These are phyloP conservation scores for Triplophysa yarkandensis DNA, from an alignment of 2,797 vertebrate species.

Conservation along the genomic window DNA sequence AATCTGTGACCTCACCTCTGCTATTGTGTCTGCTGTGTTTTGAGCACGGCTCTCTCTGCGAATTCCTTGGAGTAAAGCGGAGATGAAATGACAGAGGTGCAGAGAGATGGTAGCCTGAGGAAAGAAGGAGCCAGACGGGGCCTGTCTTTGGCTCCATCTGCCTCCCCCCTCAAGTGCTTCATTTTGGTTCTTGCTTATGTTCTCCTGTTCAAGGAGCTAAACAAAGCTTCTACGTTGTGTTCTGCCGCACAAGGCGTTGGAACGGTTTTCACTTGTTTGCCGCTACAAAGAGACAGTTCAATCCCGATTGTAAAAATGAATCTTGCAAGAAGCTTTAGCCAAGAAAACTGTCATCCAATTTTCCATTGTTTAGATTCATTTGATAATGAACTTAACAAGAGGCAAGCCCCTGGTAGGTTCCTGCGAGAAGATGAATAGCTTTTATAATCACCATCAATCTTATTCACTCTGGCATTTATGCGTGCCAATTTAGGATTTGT, in stretches of 20 bases:
- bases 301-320: slow-evolving; percentile 48
- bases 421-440: slow-evolving; percentile 21
- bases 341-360: slow-evolving; percentile 1
- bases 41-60: slow-evolving; percentile 28
- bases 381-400: slow-evolving; percentile 37
- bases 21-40: slow-evolving; percentile 35
- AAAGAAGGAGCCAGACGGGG: slow-evolving; percentile 53
- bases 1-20: slow-evolving; percentile 26
- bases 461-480: slow-evolving; percentile 26
- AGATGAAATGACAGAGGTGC: slow-evolving; percentile 59
- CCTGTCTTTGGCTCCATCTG: slow-evolving; percentile 61
- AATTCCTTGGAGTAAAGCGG: slow-evolving; percentile 47
- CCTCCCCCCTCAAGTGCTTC: slow-evolving; percentile 21
- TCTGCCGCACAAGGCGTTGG: slow-evolving; percentile 57
- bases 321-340: slow-evolving; percentile 2
- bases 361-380: slow-evolving; percentile 36
- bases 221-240: slow-evolving; percentile 39
- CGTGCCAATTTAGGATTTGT: slow-evolving; percentile 18
- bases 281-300: slow-evolving; percentile 28
- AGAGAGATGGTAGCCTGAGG: slow-evolving; percentile 62
- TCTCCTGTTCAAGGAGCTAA: slow-evolving; percentile 48
- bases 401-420: slow-evolving; percentile 24
- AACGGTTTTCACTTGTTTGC: slow-evolving; percentile 42
- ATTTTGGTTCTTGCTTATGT: slow-evolving; percentile 28
- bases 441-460: slow-evolving; percentile 26